A percentile compares a stretch with the other conserved stretches of the same genome.
These are phyloP conservation scores for Aptenodytes forsteri DNA, from an alignment of 2,113 vertebrate genomes.

Conservation along the genomic window DNA sequence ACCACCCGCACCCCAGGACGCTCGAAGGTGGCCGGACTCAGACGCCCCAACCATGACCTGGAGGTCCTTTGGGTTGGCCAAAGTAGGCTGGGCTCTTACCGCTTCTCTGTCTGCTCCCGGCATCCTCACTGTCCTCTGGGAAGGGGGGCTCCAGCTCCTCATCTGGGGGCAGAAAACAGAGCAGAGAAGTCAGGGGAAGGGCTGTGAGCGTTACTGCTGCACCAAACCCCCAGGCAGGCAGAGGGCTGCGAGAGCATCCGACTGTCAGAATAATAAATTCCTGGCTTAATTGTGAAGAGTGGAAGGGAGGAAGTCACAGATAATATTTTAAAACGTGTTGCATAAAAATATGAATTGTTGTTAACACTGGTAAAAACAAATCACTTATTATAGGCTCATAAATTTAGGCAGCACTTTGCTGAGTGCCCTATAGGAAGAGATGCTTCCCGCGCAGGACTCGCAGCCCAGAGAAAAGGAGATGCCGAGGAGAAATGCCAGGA, in stretches of 20 bases:
- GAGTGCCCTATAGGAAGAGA: not conserved
- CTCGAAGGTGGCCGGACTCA: accelerated
- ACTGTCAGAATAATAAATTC: not conserved
- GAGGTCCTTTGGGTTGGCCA: not conserved
- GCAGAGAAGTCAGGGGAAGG: not conserved
- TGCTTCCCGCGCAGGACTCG: not conserved
- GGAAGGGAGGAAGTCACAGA: constrained; percentile 33
- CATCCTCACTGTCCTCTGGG: not conserved
- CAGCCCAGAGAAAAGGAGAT: not conserved
- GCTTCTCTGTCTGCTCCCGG: not conserved
- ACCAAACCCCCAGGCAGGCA: not conserved
- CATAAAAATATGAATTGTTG: constrained; percentile 10
- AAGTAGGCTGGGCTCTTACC: not conserved
- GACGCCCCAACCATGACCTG: accelerated
- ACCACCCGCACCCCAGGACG: not conserved
- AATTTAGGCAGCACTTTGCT: not conserved
- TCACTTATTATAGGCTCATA: not conserved
- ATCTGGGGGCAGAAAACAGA: constrained; percentile 33
- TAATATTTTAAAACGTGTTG: constrained; percentile 40
- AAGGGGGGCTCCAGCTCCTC: constrained; percentile 31
- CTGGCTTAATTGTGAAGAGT: not conserved
- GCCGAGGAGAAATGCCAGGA: not conserved
- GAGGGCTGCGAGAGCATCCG: not conserved
- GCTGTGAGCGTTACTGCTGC: accelerated
- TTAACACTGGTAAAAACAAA: not conserved